A percentile compares a stretch with the other conserved stretches of the same genome.
phyloP scores from a whole-genome alignment of 2,797 vertebrate genomes.

The Gorsachius magnificus region DNA sequence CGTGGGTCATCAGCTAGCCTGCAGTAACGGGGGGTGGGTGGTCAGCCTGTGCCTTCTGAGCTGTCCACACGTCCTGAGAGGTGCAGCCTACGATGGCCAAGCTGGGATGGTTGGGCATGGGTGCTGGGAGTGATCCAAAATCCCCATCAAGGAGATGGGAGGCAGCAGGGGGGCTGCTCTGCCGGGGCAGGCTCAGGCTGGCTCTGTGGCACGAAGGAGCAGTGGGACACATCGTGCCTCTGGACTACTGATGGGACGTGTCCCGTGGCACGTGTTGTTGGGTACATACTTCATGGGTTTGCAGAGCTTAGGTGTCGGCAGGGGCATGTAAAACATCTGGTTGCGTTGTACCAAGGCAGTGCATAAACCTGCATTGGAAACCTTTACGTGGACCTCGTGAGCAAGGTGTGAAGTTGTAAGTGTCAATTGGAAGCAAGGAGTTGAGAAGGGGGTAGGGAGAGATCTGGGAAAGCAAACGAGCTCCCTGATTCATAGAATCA shows the following conservation, averaged over 20 bases:
- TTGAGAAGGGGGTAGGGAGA: background rate
- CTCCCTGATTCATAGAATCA: background rate
- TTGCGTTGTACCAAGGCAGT: background rate
- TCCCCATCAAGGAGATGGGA: background rate
- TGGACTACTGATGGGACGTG: fast-evolving
- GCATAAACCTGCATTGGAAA: background rate
- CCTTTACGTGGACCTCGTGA: background rate
- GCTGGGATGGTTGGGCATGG: background rate
- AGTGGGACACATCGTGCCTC: background rate
- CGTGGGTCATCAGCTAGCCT: background rate
- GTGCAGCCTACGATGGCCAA: background rate
- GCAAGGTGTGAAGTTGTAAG: background rate
- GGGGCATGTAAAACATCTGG: background rate
- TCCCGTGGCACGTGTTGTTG: fast-evolving
- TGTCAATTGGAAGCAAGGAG: background rate
- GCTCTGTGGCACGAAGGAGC: background rate
- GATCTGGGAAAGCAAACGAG: background rate
- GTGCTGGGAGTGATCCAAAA: background rate
- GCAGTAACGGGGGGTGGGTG: background rate
- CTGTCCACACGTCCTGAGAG: background rate
- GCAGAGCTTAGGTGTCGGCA: background rate
- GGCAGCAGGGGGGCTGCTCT: background rate
- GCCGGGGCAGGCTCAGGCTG: background rate
- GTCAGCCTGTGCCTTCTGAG: background rate
- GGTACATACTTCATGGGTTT: fast-evolving